Evolutionary conservation across 2,113 vertebrate species (phyloP).

Genomic region (Plecturocebus donacophilus): DNA sequence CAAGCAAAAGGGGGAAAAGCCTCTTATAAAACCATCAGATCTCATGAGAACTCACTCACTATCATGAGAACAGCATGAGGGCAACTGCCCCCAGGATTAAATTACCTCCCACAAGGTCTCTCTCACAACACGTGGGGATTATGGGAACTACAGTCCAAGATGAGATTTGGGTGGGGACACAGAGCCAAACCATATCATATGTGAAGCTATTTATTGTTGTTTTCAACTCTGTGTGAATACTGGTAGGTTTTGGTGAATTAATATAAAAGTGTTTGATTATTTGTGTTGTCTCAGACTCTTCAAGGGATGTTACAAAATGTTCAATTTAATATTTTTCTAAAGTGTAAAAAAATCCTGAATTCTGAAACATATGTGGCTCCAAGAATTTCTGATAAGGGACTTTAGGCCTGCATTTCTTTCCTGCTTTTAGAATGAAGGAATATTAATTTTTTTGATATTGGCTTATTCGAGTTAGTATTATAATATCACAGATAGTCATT

Average conservation of each 20-base stretch:
- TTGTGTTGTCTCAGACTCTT: background rate
- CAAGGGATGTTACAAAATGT: background rate
- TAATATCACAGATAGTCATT: background rate
- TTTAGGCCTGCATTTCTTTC: conserved; percentile 18
- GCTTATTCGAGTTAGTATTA: conserved; percentile 3
- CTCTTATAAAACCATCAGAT: too few species aligned
- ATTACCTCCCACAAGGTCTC: too few species aligned
- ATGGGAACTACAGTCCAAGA: too few species aligned
- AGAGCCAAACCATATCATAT: too few species aligned
- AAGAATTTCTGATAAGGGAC: background rate
- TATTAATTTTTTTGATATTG: background rate
- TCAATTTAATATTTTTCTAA: conserved; percentile 6
- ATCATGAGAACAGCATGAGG: too few species aligned
- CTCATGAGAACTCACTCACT: too few species aligned
- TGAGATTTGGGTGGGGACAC: too few species aligned
- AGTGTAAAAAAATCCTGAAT: background rate
- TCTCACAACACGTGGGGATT: too few species aligned
- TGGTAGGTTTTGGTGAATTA: background rate
- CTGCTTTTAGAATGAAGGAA: background rate
- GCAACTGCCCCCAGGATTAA: too few species aligned
- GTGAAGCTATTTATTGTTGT: background rate
- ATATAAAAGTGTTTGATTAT: background rate
- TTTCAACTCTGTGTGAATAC: background rate
- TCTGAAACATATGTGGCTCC: background rate
- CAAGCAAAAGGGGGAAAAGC: too few species aligned